Evolutionary conservation across 1,140 invertebrate genomes (phyloP).

Genomic region (Chionoecetes opilio): DNA sequence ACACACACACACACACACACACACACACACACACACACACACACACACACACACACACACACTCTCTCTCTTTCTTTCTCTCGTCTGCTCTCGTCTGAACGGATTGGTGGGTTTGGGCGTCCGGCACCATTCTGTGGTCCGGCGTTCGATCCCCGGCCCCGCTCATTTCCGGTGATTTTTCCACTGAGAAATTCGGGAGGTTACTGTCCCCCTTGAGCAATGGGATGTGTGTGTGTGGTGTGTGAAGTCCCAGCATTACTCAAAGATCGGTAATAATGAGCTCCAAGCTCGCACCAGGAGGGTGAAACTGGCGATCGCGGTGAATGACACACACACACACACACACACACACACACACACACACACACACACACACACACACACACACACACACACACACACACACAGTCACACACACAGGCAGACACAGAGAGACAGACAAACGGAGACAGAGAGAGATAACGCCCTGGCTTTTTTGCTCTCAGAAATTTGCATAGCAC

Average conservation of each 20-base stretch:
- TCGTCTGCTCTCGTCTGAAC: too few species aligned
- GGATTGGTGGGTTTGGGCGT: too few species aligned
- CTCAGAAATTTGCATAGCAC: not conserved
- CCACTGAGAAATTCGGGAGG: too few species aligned
- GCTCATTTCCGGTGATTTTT: too few species aligned
- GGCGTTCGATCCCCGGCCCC: too few species aligned
- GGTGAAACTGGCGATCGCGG: too few species aligned
- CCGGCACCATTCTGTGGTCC: too few species aligned
- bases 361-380: constrained; percentile 34
- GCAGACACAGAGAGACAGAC: not conserved
- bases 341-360: not conserved
- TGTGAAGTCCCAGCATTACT: too few species aligned
- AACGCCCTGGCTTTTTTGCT: not conserved
- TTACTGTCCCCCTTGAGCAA: too few species aligned
- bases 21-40: constrained; percentile 36
- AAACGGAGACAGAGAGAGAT: constrained; percentile 1
- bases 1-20: constrained; percentile 55
- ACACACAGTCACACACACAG: not conserved
- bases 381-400: constrained; percentile 50
- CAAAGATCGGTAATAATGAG: too few species aligned
- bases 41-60: not conserved
- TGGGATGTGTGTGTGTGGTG: too few species aligned
- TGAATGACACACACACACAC: constrained; percentile 45
- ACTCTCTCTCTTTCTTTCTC: not conserved
- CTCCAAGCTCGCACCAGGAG: too few species aligned